phyloP scores from a whole-genome alignment of 2,888 invertebrate genomes.

The Folsomia manolachei region DNA sequence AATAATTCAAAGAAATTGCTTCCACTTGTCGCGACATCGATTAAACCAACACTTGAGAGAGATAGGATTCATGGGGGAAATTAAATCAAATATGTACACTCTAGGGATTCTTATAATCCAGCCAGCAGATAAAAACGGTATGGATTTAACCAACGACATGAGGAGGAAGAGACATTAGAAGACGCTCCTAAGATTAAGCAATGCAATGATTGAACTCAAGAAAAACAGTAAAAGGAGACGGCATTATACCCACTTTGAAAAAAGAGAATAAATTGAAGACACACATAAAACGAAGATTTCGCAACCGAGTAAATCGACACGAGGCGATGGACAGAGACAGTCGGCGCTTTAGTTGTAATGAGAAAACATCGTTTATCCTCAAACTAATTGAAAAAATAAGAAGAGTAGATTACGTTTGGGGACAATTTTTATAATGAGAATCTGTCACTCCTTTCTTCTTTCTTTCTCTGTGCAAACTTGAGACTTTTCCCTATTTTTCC shows the following conservation, averaged over 20 bases:
- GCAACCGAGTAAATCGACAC: no score
- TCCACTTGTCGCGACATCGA: not conserved
- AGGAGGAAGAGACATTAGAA: no score
- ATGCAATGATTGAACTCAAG: not conserved
- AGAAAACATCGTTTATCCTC: slow-evolving; percentile 4
- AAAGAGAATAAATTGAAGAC: not conserved
- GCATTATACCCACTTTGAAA: not conserved
- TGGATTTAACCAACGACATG: no score
- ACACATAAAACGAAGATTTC: not conserved
- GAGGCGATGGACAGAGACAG: not conserved
- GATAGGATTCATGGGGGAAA: slow-evolving; percentile 1
- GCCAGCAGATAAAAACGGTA: no score
- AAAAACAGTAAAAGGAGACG: not conserved
- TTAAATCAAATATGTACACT: not conserved
- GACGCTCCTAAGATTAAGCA: no score
- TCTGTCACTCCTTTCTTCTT: slow-evolving; percentile 5
- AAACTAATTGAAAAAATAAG: slow-evolving; percentile 2
- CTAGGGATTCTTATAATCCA: not conserved
- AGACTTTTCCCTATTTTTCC: no score
- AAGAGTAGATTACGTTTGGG: not conserved
- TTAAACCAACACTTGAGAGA: not conserved
- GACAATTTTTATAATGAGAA: slow-evolving; percentile 19
- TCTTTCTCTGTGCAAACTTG: no score
- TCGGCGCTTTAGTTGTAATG: not conserved
- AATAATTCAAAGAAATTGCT: not conserved